Conservation (phyloP, 1,140 invertebrate genomes). For the Augochlora pura region DNA sequence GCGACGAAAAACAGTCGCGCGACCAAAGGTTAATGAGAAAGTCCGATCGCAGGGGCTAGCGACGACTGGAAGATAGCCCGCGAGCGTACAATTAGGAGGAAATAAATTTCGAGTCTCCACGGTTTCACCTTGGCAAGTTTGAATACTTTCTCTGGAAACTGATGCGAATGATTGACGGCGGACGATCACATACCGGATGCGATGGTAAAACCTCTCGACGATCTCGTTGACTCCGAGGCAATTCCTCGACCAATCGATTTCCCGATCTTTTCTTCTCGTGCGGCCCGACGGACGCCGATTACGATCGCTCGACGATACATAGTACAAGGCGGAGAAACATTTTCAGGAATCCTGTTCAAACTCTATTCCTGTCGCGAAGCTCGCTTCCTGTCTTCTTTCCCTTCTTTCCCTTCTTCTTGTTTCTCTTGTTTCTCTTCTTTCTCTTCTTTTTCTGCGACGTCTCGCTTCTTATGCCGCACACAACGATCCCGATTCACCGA, state of each 20-base stretch:
- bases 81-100: neutral
- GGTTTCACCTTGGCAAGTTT: neutral
- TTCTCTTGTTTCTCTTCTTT: too few relatives aligned
- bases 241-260: neutral
- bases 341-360: neutral
- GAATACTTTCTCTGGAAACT: conserved; percentile 1
- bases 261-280: neutral
- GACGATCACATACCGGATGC: neutral
- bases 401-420: neutral
- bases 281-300: neutral
- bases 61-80: neutral
- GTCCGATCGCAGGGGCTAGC: neutral
- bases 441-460: neutral
- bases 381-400: neutral
- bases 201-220: neutral
- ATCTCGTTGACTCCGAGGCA: neutral
- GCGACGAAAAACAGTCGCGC: neutral
- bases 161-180: neutral
- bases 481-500: conserved; percentile 35
- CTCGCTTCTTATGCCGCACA: conserved; percentile 17
- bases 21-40: conserved; percentile 13
- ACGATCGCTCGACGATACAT: neutral
- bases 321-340: neutral
- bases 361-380: neutral
- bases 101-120: neutral